Base-by-base conservation (phyloP, 2,797 vertebrate species). In the Peromyscus nudipes region DNA sequence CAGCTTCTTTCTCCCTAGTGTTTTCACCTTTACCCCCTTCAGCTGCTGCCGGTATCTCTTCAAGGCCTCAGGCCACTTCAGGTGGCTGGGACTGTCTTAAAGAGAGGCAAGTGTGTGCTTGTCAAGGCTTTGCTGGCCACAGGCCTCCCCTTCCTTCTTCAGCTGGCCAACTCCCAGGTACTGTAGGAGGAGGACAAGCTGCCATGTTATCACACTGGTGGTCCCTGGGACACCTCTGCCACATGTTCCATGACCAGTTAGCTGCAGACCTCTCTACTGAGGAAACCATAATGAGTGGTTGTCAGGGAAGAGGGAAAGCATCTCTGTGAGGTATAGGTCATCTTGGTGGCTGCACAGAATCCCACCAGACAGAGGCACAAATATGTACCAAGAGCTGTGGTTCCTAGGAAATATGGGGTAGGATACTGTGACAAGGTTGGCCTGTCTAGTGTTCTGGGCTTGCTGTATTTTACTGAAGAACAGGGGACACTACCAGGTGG, bases 261-360 rank as follows among this genome's bases (percentile, higher is more conserved):
- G 79, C 89, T 23, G 46, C 52, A 91, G 92, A 94, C 60, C 82
- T 96, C 80, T n/a, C 60, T 86, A 95, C 95, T 92, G 79, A n/a
- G 14, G 89, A 92, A 94, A 95, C 79, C 1, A 0, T 55, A 92
- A 46, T 65, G 71, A 77, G 69, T 37, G 23, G 57, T 67, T 91
- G 55, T 79, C 87, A 86, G 75, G 81, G 75, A 89, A 46, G 21
- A 81, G 40, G 89, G 11, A 91, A 62, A 91, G n/a, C 6, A 19
- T 69, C 62, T 91, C 92, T 77, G 46, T n/a, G 19, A 94, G 37
- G 90, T 43, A n/a, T 2, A 3, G 21, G 71, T 31, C 0, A 29
- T 80, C 67, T 34, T 5, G 12, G 27, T 0, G 9, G 60, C 31
- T 21, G 73, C 40, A 31, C 10, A 37, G 75, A 75, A 80, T 14